Percentiles rank a stretch among this genome's conserved stretches.
phyloP scores from a whole-genome alignment of 2,797 vertebrate species.

The Ambastaia sidthimunki region DNA sequence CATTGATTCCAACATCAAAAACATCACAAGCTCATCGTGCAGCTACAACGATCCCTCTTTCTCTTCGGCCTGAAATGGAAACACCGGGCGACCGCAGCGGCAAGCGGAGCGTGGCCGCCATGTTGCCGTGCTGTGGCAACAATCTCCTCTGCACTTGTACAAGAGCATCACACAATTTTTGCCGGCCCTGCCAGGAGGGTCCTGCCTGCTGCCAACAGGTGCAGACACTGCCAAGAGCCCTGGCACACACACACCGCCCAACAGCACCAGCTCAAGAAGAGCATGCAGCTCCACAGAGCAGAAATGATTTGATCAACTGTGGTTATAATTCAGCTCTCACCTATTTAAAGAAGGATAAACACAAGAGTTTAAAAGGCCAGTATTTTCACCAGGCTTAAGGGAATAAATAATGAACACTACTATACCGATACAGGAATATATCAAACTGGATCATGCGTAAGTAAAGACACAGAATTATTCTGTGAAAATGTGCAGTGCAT shows the following conservation, averaged over 20 bases:
- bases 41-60: background rate
- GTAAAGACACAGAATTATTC: background rate
- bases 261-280: slow-evolving; percentile 80
- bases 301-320: slow-evolving; percentile 80
- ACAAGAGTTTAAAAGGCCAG: slow-evolving; percentile 27
- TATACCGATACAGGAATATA: background rate
- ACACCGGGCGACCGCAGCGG: slow-evolving; percentile 40
- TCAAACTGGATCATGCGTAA: background rate
- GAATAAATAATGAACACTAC: background rate
- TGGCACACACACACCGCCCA: slow-evolving; percentile 67
- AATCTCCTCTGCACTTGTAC: slow-evolving; percentile 77
- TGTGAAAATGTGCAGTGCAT: background rate
- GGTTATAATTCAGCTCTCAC: slow-evolving; percentile 82
- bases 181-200: slow-evolving; percentile 79
- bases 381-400: slow-evolving; percentile 24
- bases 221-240: slow-evolving; percentile 78
- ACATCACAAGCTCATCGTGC: background rate
- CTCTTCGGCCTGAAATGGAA: slow-evolving; percentile 38
- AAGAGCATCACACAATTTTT: slow-evolving; percentile 78
- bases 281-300: slow-evolving; percentile 79
- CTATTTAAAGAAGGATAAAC: slow-evolving; percentile 49
- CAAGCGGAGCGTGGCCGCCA: slow-evolving; percentile 54
- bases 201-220: slow-evolving; percentile 80
- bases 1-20: background rate
- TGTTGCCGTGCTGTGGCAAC: slow-evolving; percentile 70